A percentile compares a stretch with the other conserved stretches of the same genome.
Evolutionary conservation across 2,797 vertebrate genomes (phyloP).

Genomic region (Sebastes glaucus): DNA sequence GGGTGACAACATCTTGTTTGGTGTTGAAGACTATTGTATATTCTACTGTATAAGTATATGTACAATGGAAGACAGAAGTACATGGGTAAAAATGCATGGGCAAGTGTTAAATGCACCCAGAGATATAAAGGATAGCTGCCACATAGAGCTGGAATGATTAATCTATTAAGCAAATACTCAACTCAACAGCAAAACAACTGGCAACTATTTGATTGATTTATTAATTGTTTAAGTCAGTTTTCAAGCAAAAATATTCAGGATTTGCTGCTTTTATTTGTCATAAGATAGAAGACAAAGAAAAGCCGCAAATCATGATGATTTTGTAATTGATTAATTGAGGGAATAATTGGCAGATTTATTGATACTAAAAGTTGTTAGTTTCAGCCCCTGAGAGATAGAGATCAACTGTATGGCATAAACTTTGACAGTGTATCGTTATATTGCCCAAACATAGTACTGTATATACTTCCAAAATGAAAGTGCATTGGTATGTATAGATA

Average conservation of each 20-base stretch:
- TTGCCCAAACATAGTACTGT: not conserved
- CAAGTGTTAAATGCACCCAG: not conserved
- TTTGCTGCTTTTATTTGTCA: too few relatives aligned
- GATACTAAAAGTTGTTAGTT: not conserved
- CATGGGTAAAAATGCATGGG: not conserved
- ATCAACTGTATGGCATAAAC: not conserved
- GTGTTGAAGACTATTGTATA: not conserved
- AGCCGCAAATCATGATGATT: not conserved
- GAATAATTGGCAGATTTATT: not conserved
- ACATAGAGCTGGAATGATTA: accelerated
- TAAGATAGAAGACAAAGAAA: not conserved
- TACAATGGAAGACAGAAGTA: accelerated
- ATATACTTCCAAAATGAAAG: not conserved
- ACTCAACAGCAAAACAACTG: not conserved
- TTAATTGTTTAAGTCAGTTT: not conserved
- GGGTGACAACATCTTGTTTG: too few relatives aligned
- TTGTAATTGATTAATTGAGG: not conserved
- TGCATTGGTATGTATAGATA: not conserved
- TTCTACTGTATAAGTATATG: not conserved
- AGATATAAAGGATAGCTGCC: not conserved
- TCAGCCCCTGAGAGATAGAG: not conserved
- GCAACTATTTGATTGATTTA: not conserved
- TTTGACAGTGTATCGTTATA: not conserved
- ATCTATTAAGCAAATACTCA: not conserved
- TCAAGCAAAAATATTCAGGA: too few relatives aligned